phyloP scores from a whole-genome alignment of 2,888 invertebrate genomes.

The Drosophila anomelani region DNA sequence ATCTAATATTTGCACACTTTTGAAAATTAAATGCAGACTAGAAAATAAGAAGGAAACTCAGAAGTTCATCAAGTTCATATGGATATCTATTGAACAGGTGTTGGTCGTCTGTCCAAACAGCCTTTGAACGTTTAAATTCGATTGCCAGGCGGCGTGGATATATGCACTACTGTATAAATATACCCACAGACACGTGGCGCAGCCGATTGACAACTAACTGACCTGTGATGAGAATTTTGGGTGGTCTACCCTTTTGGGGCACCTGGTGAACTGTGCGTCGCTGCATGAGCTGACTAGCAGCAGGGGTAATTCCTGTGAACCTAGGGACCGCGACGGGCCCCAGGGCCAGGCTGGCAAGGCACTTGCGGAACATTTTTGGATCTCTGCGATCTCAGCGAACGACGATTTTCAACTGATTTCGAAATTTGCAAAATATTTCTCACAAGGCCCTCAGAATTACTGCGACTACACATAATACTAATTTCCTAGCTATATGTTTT shows the following conservation, averaged over 20 bases:
- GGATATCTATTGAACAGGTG: slow-evolving; percentile 11
- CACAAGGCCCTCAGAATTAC: slow-evolving; percentile 41
- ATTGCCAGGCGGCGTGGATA: neutral
- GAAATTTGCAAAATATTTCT: slow-evolving; percentile 64
- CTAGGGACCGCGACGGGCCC: slow-evolving; percentile 14
- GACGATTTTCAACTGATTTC: slow-evolving; percentile 76
- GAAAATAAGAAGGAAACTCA: neutral
- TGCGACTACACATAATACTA: slow-evolving; percentile 21
- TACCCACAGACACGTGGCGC: slow-evolving; percentile 12
- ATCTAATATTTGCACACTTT: neutral
- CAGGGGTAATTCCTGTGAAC: slow-evolving; percentile 14
- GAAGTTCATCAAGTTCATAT: neutral
- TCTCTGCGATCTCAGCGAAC: slow-evolving; percentile 47
- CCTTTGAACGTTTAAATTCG: slow-evolving; percentile 22
- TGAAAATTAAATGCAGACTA: neutral
- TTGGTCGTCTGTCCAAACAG: slow-evolving; percentile 10
- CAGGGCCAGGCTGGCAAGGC: slow-evolving; percentile 65
- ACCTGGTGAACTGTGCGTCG: slow-evolving; percentile 56
- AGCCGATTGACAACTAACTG: slow-evolving; percentile 56
- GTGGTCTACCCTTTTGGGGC: slow-evolving; percentile 66
- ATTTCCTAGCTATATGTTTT: slow-evolving; percentile 51
- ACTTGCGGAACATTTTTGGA: slow-evolving; percentile 77
- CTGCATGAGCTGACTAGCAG: slow-evolving; percentile 41
- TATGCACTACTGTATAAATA: slow-evolving; percentile 6
- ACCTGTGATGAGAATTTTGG: slow-evolving; percentile 84